phyloP scores from a whole-genome alignment of 2,888 invertebrate species.

The Pollenia labialis region DNA sequence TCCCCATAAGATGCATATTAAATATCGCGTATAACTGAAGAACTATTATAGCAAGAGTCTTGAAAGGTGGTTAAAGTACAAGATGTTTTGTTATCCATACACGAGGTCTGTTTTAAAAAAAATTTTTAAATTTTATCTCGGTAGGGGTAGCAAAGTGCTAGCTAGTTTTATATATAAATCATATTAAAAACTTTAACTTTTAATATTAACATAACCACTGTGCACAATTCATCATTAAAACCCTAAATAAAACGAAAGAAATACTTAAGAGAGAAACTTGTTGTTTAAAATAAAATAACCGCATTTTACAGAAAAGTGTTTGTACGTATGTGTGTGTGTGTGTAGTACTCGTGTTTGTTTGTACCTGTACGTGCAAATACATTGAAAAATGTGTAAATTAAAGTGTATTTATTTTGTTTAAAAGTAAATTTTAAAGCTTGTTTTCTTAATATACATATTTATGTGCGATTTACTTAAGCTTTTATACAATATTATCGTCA shows the following conservation, averaged over 20 bases:
- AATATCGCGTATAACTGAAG: too few relatives aligned
- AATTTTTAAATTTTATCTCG: too few relatives aligned
- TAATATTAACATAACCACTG: slow-evolving; percentile 4
- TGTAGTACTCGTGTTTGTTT: background rate
- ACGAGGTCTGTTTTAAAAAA: too few relatives aligned
- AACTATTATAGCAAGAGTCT: too few relatives aligned
- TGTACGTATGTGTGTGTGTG: background rate
- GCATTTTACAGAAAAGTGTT: background rate
- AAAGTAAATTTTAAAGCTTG: slow-evolving; percentile 52
- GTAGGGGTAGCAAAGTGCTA: too few relatives aligned
- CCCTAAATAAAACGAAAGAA: slow-evolving; percentile 17
- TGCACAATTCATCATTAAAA: background rate
- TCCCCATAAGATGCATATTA: too few relatives aligned
- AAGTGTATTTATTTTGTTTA: slow-evolving; percentile 28
- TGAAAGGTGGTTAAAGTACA: too few relatives aligned
- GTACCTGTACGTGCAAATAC: background rate
- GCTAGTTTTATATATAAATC: background rate
- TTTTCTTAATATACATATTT: slow-evolving; percentile 12
- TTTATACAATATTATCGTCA: slow-evolving; percentile 55
- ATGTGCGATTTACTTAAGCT: slow-evolving; percentile 50
- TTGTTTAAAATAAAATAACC: slow-evolving; percentile 10
- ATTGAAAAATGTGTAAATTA: slow-evolving; percentile 17
- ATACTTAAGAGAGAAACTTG: slow-evolving; percentile 77
- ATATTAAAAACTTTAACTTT: background rate
- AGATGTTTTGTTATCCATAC: too few relatives aligned